Percentiles rank a stretch among this genome's conserved stretches.
Evolutionary conservation across 2,113 vertebrate species (phyloP).

Genomic region (Vulpes lagopus): DNA sequence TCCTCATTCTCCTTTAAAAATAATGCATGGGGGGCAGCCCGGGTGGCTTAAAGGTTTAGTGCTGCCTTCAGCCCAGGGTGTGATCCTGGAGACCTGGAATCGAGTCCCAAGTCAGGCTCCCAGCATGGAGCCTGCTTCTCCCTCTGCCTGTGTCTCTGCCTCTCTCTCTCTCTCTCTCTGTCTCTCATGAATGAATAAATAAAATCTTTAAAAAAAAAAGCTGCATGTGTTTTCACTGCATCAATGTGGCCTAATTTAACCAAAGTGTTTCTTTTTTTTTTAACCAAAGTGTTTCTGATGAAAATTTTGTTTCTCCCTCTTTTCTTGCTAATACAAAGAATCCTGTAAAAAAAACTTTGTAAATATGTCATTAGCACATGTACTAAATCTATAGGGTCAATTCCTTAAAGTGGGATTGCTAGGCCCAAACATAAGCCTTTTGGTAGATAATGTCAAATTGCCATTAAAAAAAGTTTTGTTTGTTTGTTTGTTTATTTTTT

Average conservation of each 20-base stretch:
- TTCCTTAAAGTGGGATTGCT: neutral
- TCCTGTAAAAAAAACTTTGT: neutral
- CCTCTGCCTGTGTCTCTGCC: no score
- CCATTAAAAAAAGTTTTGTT: neutral
- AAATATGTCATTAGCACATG: neutral
- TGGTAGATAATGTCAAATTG: neutral
- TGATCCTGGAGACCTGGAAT: no score
- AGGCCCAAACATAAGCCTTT: neutral
- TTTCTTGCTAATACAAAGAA: constrained; percentile 33
- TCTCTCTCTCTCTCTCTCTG: no score
- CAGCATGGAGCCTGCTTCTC: no score
- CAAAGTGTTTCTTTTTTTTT: neutral
- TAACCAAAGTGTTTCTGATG: neutral
- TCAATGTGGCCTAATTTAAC: neutral
- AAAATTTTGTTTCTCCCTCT: neutral
- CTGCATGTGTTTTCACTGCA: neutral
- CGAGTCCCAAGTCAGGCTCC: no score
- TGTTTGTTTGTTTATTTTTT: neutral
- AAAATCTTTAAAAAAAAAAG: neutral
- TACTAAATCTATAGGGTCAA: neutral
- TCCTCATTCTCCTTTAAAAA: neutral
- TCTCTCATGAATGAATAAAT: no score
- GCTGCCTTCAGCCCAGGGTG: no score
- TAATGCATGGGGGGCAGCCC: neutral
- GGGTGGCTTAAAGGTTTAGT: no score